phyloP scores from a whole-genome alignment of 2,113 vertebrate species.

The Pelmatolapia mariae region DNA sequence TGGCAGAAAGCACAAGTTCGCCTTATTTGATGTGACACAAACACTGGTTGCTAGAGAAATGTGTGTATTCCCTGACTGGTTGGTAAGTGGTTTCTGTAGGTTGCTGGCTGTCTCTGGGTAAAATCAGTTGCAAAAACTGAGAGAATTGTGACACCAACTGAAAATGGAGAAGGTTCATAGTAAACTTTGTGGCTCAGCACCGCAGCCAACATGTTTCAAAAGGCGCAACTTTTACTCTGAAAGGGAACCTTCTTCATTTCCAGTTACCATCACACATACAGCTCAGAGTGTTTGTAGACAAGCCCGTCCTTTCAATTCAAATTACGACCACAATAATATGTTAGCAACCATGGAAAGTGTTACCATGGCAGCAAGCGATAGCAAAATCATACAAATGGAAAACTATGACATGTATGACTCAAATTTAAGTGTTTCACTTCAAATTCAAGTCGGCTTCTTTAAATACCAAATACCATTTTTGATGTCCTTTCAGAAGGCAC shows the following conservation, averaged over 20 bases:
- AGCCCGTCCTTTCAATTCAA: neutral
- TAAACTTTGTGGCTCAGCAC: neutral
- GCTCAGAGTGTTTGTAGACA: neutral
- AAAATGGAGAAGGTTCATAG: neutral
- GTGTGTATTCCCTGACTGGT: neutral
- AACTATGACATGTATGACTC: neutral
- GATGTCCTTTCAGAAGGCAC: neutral
- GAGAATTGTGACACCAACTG: neutral
- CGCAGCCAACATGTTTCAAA: neutral
- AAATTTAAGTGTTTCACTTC: neutral
- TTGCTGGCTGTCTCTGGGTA: neutral
- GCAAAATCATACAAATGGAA: neutral
- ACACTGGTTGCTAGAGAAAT: neutral
- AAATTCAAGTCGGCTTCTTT: neutral
- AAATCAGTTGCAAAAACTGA: neutral
- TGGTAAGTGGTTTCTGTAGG: neutral
- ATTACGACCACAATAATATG: neutral
- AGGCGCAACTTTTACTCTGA: neutral
- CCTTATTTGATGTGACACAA: neutral
- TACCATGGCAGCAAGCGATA: neutral
- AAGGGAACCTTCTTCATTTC: neutral
- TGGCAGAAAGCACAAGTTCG: neutral
- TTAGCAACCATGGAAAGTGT: neutral
- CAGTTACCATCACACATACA: neutral
- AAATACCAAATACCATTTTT: neutral